Conservation (phyloP, 2,888 invertebrate genomes). For the Osmoderma eremita region DNA sequence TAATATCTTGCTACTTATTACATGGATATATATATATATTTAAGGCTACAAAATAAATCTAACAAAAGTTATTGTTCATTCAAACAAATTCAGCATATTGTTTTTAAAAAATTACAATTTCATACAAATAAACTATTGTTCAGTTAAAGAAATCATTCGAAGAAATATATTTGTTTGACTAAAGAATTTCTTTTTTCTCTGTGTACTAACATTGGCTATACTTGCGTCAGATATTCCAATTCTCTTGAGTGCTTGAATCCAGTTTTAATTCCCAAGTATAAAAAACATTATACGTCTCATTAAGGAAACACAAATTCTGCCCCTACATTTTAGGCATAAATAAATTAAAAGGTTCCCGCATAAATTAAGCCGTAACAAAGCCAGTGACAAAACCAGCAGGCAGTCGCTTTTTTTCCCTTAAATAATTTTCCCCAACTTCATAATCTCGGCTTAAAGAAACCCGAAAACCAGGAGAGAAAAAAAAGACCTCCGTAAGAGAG, state of each 20-base stretch:
- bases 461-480: not conserved
- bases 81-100: no score
- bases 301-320: conserved; percentile 29
- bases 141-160: no score
- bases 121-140: no score
- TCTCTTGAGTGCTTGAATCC: not conserved
- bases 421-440: conserved; percentile 26
- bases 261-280: conserved; percentile 2
- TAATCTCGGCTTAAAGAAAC: conserved; percentile 2
- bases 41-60: no score
- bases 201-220: no score
- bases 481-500: not conserved
- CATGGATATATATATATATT: not conserved
- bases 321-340: conserved; percentile 7
- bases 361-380: conserved; percentile 33
- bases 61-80: no score
- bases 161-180: no score
- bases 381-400: conserved; percentile 33
- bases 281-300: conserved; percentile 15
- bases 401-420: conserved; percentile 13
- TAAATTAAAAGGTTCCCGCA: conserved; percentile 19
- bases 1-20: no score
- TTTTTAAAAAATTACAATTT: no score
- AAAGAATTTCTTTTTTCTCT: no score
- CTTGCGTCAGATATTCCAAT: no score